Conservation (phyloP, 2,797 vertebrate species). For the Echeneis naucrates region DNA sequence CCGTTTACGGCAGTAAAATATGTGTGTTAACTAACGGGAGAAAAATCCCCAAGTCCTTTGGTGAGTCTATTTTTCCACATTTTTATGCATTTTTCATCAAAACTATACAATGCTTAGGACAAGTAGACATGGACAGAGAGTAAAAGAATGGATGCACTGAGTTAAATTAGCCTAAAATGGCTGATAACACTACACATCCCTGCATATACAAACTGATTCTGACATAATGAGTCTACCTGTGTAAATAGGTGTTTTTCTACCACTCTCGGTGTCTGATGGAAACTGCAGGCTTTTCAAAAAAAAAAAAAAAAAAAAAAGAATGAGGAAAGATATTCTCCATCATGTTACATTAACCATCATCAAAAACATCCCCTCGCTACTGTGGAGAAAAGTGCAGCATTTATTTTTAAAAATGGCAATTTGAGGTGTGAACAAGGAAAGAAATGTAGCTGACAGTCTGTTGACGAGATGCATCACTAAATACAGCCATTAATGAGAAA, state of each 20-base stretch:
- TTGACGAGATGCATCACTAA: constrained; percentile 32
- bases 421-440: constrained; percentile 17
- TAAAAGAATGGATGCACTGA: neutral
- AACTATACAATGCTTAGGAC: too few species aligned
- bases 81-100: too few species aligned
- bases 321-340: constrained; percentile 25
- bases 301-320: neutral
- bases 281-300: constrained; percentile 4
- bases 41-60: neutral
- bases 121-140: too few species aligned
- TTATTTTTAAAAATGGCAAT: constrained; percentile 45
- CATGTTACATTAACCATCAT: constrained; percentile 24
- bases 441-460: constrained; percentile 26
- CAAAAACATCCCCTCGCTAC: constrained; percentile 5
- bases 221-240: neutral
- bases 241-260: neutral
- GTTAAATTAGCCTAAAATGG: neutral
- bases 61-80: too few species aligned
- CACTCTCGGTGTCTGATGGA: neutral
- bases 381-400: constrained; percentile 32
- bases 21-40: neutral
- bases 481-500: constrained; percentile 45
- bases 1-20: neutral
- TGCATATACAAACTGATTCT: neutral
- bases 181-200: neutral